Percentiles rank a stretch among this genome's conserved stretches.
Evolutionary conservation across 92 coral and sea anemone genomes (phyloP).

Genomic region (Epizoanthus rinbou): DNA sequence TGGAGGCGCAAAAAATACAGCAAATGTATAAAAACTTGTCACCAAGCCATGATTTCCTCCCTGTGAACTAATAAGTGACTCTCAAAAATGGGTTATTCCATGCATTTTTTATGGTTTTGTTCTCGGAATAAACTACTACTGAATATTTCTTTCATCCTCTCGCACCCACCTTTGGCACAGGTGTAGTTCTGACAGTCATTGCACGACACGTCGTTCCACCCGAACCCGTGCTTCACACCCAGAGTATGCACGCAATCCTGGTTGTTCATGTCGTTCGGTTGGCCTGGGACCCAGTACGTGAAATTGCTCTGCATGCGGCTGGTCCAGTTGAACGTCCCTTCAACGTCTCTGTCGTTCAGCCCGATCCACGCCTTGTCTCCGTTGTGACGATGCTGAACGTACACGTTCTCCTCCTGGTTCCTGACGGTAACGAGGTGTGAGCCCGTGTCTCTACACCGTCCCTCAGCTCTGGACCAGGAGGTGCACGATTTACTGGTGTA

Average conservation of each 20-base stretch:
- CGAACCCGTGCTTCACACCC: constrained; percentile 34
- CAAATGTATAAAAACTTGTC: too few species aligned
- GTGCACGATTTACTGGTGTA: constrained; percentile 38
- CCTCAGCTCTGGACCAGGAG: constrained; percentile 50
- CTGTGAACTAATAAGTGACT: too few species aligned
- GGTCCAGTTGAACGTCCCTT: constrained; percentile 48
- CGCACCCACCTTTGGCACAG: constrained; percentile 37
- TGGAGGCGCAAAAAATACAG: too few species aligned
- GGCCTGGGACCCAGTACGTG: constrained; percentile 55
- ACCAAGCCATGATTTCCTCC: too few species aligned
- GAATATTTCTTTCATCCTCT: too few species aligned
- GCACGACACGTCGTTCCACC: constrained; percentile 57
- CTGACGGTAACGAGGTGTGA: constrained; percentile 34
- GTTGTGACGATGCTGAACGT: constrained; percentile 45
- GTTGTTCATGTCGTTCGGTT: constrained; percentile 45
- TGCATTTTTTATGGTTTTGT: too few species aligned
- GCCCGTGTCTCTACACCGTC: constrained; percentile 11
- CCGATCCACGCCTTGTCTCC: constrained; percentile 59
- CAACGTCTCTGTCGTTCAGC: constrained; percentile 28
- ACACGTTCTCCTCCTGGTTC: constrained; percentile 52
- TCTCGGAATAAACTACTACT: too few species aligned
- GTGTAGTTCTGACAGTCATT: constrained; percentile 51
- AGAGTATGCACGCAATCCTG: constrained; percentile 62
- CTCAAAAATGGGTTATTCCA: too few species aligned
- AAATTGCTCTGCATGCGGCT: constrained; percentile 17